Evolutionary conservation across 1,140 invertebrate genomes (phyloP).

Genomic region (Drosophila sp.): DNA sequence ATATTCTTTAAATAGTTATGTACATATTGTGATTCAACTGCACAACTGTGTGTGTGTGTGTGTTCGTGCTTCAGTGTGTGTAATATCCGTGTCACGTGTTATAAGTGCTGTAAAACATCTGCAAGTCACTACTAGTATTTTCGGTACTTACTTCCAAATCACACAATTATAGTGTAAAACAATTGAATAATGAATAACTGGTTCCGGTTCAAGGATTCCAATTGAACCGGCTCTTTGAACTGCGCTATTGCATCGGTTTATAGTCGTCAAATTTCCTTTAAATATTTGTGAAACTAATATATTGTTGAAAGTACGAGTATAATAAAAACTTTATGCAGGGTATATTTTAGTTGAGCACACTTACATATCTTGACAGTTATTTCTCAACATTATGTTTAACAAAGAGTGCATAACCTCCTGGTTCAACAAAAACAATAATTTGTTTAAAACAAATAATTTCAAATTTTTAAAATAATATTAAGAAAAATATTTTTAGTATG

Average conservation of each 20-base stretch:
- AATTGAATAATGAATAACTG: not conserved
- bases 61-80: constrained; percentile 12
- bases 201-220: constrained; percentile 2
- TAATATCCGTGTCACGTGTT: constrained; percentile 29
- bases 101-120: constrained; percentile 3
- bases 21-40: constrained; percentile 1
- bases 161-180: constrained; percentile 1
- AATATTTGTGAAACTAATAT: too few species aligned
- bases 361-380: not conserved
- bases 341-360: constrained; percentile 1
- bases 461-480: too few species aligned
- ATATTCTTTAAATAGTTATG: not conserved
- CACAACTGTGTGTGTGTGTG: not conserved
- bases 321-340: not conserved
- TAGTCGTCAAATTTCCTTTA: too few species aligned
- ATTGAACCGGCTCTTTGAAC: not conserved
- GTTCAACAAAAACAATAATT: too few species aligned
- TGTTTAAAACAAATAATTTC: too few species aligned
- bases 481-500: too few species aligned
- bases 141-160: constrained; percentile 4
- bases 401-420: not conserved
- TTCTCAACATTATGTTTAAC: not conserved
- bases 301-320: not conserved
- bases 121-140: constrained; percentile 5
- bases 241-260: not conserved